Evolutionary conservation across 2,888 invertebrate genomes (phyloP), one percentile per base, ranked within the genome.

Genomic region (Spatulosminthurus flaviceps): DNA sequence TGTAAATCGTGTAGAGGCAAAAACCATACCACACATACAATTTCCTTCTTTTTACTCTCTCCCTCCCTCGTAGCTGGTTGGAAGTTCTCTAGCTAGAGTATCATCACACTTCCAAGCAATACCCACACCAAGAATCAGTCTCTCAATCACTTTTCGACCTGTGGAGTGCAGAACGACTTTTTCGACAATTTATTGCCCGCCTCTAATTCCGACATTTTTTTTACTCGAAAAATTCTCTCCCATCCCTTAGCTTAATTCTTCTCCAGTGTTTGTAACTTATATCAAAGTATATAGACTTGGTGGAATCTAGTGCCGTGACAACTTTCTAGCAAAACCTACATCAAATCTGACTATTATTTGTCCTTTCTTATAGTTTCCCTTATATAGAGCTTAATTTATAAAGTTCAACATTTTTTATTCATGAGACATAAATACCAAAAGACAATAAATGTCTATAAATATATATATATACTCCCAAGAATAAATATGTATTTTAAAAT

Each of bases 121-220:
- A 51, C 51, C 51, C 51, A 51, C n/a, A 51, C 51, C 2, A 19
- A 51, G 51, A 41, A n/a, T 19, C 19, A 51, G 51, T 51, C 51
- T 51, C 51, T 51, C 51, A 51, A 51, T 51, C 51, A 51, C 51
- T 51, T 51, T 51, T 41, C 41, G 77, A 80, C 80, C 80, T 80
- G 80, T 80, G 80, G 80, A 80, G 81, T 51, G 51, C 81, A 78
- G 81, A 75, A 81, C 79, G 78, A 79, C 81, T 81, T 81, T 71
- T 78, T 29, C 69, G 77, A 69, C 72, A 78, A 81, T 81, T 81
- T 81, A 81, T 81, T 81, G 71, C 71, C 51, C 75, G 76, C 74
- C 73, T 64, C 64, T n/a, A 11, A 24, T 16, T 1, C 24, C 64
- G 4, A 19, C 64, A 2, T 2, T 21, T 26, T 22, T 26, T 64